Percentiles rank a stretch among this genome's conserved stretches.
phyloP scores from a whole-genome alignment of 2,888 invertebrate species.

The Cataglyphis rosenhaueri region DNA sequence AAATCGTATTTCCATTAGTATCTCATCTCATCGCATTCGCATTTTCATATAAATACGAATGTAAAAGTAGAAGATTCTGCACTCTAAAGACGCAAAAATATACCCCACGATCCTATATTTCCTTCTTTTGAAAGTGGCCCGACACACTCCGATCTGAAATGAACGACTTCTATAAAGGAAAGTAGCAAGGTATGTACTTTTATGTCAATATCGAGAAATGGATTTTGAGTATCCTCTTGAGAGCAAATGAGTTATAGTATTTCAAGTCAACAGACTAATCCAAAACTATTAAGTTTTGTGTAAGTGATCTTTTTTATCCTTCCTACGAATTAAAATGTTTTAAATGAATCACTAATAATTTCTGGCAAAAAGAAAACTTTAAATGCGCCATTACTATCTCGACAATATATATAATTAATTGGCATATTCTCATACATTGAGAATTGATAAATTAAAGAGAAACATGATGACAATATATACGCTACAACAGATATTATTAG shows the following conservation, averaged over 20 bases:
- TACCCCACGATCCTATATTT: neutral
- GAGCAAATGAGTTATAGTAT: neutral
- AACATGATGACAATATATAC: neutral
- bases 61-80: conserved; percentile 8
- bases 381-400: neutral
- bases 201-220: conserved; percentile 23
- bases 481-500: conserved; percentile 1
- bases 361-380: neutral
- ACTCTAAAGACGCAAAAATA: conserved; percentile 14
- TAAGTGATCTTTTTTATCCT: neutral
- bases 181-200: neutral
- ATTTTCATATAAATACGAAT: conserved; percentile 38
- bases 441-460: conserved; percentile 19
- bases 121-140: conserved; percentile 6
- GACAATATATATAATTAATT: neutral
- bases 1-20: conserved; percentile 9
- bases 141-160: conserved; percentile 6
- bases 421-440: neutral
- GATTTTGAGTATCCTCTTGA: conserved; percentile 22
- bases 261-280: conserved; percentile 3
- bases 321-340: conserved; percentile 7
- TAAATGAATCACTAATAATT: neutral
- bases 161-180: neutral
- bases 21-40: neutral
- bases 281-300: neutral